Conservation (phyloP, 1,140 invertebrate species). For the Diploscapter pachys region DNA sequence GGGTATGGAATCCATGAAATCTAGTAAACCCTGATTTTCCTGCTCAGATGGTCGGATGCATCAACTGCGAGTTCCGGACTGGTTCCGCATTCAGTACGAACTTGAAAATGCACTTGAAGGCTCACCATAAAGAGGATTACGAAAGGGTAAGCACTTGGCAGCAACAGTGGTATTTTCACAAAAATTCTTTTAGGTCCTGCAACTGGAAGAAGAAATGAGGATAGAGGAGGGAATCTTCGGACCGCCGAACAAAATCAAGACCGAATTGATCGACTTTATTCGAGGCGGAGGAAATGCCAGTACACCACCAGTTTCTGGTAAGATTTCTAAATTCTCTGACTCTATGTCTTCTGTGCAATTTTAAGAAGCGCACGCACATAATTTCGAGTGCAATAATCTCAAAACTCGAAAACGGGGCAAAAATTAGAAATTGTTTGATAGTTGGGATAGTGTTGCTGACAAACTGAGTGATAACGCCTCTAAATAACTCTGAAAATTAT, state of each 20-base stretch:
- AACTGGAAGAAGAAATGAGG: conserved; percentile 35
- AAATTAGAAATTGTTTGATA: neutral
- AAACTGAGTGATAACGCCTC: too few species aligned
- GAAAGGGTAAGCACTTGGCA: conserved; percentile 21
- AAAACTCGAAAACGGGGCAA: neutral
- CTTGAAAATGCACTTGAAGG: conserved; percentile 42
- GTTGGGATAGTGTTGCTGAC: too few species aligned
- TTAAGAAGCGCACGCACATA: neutral
- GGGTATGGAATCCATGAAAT: conserved; percentile 15
- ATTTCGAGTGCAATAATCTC: neutral
- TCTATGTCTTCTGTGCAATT: neutral
- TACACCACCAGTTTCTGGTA: conserved; percentile 12
- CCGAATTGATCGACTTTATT: conserved; percentile 32
- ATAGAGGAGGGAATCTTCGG: conserved; percentile 35
- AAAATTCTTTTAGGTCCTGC: conserved; percentile 20
- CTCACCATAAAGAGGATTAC: conserved; percentile 42
- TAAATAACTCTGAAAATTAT: too few species aligned
- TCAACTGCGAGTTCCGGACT: conserved; percentile 39
- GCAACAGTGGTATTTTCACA: neutral
- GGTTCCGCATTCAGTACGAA: conserved; percentile 40
- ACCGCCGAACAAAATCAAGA: conserved; percentile 32
- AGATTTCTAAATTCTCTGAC: neutral
- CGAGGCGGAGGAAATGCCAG: conserved; percentile 33
- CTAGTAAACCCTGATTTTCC: neutral
- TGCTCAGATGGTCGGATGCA: conserved; percentile 38